These are phyloP conservation scores for Spermophilus dauricus DNA, from an alignment of 2,113 vertebrate species.

Conservation along the genomic window DNA sequence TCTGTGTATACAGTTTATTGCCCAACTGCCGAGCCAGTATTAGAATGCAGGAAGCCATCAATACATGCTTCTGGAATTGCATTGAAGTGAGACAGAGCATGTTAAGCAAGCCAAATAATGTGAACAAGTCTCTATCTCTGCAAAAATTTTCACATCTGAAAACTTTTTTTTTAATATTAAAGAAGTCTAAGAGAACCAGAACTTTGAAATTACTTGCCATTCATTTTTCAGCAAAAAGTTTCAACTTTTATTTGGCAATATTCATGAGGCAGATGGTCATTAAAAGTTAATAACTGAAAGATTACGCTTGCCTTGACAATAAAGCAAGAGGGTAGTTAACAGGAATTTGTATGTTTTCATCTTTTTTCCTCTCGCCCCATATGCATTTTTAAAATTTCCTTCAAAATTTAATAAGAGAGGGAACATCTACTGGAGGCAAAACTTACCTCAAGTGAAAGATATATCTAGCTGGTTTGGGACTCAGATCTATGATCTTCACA, in stretches of 20 bases:
- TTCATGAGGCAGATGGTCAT: neutral
- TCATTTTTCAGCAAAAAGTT: constrained; percentile 1
- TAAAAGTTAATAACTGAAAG: constrained; percentile 3
- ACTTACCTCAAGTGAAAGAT: neutral
- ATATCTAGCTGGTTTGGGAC: neutral
- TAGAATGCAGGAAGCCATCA: neutral
- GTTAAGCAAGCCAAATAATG: neutral
- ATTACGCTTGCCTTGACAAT: neutral
- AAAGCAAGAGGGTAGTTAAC: constrained; percentile 2
- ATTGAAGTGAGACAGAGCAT: neutral
- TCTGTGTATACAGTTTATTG: neutral
- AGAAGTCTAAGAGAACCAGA: neutral
- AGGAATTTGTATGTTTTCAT: neutral
- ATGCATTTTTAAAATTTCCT: neutral
- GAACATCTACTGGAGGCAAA: constrained; percentile 9
- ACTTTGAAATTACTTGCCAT: neutral
- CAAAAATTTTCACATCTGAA: neutral
- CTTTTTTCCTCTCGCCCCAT: neutral
- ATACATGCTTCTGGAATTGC: neutral
- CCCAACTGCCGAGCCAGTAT: no score
- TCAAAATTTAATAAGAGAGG: constrained; percentile 20
- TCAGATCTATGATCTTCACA: neutral
- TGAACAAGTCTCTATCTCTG: neutral
- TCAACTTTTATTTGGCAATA: constrained; percentile 69
- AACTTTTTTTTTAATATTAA: neutral